Percentiles rank a stretch among this genome's conserved stretches.
Evolutionary conservation across 2,797 vertebrate species (phyloP).

Genomic region (Cirrhinus mrigala): DNA sequence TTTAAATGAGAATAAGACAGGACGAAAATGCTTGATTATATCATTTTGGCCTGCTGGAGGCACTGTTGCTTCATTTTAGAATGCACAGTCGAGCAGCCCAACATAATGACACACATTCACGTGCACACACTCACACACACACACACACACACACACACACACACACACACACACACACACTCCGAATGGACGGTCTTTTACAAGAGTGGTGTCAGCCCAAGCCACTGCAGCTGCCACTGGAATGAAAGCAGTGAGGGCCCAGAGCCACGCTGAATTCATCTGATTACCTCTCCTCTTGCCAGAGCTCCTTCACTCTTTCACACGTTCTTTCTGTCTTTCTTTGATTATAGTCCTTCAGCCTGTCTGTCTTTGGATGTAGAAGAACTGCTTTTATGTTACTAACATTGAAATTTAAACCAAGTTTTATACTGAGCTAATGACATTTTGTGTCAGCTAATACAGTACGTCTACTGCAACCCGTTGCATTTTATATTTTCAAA

Average conservation of each 20-base stretch:
- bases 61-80: conserved; percentile 43
- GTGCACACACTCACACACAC: neutral
- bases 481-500: neutral
- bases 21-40: neutral
- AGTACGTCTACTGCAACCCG: neutral
- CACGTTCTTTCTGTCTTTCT: conserved; percentile 32
- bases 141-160: neutral
- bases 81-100: neutral
- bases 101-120: conserved; percentile 21
- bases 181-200: conserved; percentile 42
- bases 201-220: conserved; percentile 50
- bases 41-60: conserved; percentile 23
- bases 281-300: conserved; percentile 52
- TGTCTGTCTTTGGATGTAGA: conserved; percentile 6
- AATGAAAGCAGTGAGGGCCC: conserved; percentile 55
- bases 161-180: conserved; percentile 6
- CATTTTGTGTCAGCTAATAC: neutral
- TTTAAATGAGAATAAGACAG: neutral
- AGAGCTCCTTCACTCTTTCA: conserved; percentile 38
- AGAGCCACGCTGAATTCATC: conserved; percentile 57
- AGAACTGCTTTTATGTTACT: neutral
- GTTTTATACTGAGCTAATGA: neutral
- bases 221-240: conserved; percentile 49
- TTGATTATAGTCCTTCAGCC: conserved; percentile 33
- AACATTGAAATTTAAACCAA: neutral